Conservation (phyloP, 2,888 invertebrate genomes). For the Pseudococcus longispinus region DNA sequence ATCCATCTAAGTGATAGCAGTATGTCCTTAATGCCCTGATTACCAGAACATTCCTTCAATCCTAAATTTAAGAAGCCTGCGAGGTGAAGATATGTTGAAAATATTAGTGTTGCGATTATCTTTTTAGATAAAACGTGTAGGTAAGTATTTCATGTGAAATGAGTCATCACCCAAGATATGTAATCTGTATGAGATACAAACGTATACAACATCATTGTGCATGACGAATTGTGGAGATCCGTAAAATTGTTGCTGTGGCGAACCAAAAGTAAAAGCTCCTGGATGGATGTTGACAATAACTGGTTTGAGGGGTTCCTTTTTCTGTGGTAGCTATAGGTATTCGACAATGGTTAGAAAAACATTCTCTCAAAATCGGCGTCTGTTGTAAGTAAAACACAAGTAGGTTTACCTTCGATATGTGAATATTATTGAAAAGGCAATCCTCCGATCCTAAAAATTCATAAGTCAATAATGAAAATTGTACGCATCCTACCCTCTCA, state of each 20-base stretch:
- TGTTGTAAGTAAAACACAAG: too few species aligned
- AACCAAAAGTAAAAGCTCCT: neutral
- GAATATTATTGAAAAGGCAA: neutral
- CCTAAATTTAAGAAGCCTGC: neutral
- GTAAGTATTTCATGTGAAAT: too few species aligned
- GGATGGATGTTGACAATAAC: conserved; percentile 3
- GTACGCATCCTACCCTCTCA: conserved; percentile 1
- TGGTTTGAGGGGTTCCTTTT: neutral
- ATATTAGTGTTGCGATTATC: too few species aligned
- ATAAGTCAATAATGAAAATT: neutral
- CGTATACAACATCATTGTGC: neutral
- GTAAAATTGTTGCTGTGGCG: neutral
- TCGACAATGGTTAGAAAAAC: too few species aligned
- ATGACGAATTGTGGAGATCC: conserved; percentile 4
- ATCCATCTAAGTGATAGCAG: conserved; percentile 3
- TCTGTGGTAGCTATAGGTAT: neutral
- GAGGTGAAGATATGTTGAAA: neutral
- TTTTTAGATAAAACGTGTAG: too few species aligned
- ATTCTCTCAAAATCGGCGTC: neutral
- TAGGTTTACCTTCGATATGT: neutral
- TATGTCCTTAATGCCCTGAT: conserved; percentile 35
- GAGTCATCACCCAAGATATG: neutral
- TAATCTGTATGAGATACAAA: neutral
- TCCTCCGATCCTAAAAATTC: neutral
- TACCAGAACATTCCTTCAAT: neutral